phyloP scores from a whole-genome alignment of 2,113 vertebrate genomes.

The Nothocercus nigrocapillus region DNA sequence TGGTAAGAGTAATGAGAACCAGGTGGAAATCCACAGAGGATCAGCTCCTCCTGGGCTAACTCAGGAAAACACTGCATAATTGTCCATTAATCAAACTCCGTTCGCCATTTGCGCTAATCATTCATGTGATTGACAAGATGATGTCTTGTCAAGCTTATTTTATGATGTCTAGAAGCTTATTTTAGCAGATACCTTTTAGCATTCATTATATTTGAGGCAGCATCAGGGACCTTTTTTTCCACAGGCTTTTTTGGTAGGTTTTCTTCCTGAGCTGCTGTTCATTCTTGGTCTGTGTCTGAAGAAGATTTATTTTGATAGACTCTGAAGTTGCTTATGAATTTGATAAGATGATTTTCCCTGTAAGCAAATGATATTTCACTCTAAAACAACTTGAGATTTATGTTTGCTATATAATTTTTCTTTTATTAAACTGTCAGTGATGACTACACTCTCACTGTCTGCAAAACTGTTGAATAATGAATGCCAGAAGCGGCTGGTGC shows the following conservation, averaged over 20 bases:
- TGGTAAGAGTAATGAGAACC: neutral
- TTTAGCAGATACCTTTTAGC: neutral
- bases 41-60: neutral
- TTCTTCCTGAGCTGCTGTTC: neutral
- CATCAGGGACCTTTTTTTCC: neutral
- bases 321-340: neutral
- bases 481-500: rapidly evolving
- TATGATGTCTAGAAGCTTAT: neutral
- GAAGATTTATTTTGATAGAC: neutral
- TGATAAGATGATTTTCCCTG: neutral
- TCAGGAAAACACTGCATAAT: neutral
- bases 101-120: neutral
- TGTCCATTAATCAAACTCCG: neutral
- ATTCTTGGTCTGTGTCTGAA: neutral
- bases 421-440: neutral
- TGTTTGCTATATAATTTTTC: neutral
- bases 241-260: neutral
- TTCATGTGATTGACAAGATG: neutral
- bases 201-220: neutral
- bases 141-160: neutral
- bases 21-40: neutral
- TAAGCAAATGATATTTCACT: neutral
- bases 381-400: neutral
- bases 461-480: neutral
- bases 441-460: neutral